Percentiles rank a stretch among this genome's conserved stretches.
These are phyloP conservation scores for Polia nebulosa DNA, from an alignment of 2,888 invertebrate species.

Conservation along the genomic window DNA sequence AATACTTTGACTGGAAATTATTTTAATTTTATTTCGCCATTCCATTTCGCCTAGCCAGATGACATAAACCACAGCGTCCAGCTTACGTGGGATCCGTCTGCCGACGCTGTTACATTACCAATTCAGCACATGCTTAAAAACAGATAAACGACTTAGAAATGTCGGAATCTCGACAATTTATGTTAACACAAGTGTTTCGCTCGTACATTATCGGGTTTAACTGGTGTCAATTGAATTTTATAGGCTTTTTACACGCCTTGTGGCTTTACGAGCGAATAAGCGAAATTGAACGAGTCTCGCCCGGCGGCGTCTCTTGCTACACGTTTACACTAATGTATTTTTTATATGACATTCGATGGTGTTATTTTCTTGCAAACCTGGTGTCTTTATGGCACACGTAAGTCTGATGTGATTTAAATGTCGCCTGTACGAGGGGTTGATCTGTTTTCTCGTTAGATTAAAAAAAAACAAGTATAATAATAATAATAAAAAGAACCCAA, in stretches of 20 bases:
- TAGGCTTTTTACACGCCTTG: constrained; percentile 82
- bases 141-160: constrained; percentile 52
- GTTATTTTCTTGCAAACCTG: constrained; percentile 58
- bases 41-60: not conserved
- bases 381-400: constrained; percentile 38
- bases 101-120: constrained; percentile 29
- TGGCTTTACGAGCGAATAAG: constrained; percentile 83
- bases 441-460: not conserved
- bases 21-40: no score
- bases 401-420: constrained; percentile 39
- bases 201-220: constrained; percentile 77
- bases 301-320: constrained; percentile 55
- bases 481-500: no score
- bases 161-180: constrained; percentile 72
- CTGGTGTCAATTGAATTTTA: constrained; percentile 88
- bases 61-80: not conserved
- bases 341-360: constrained; percentile 66
- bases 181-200: constrained; percentile 72
- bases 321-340: constrained; percentile 59
- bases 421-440: not conserved
- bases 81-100: not conserved
- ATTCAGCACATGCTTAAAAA: constrained; percentile 47
- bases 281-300: constrained; percentile 76
- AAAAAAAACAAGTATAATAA: not conserved
- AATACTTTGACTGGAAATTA: no score